Conservation (phyloP, 2,888 invertebrate species). For the Synergus umbraculus region DNA sequence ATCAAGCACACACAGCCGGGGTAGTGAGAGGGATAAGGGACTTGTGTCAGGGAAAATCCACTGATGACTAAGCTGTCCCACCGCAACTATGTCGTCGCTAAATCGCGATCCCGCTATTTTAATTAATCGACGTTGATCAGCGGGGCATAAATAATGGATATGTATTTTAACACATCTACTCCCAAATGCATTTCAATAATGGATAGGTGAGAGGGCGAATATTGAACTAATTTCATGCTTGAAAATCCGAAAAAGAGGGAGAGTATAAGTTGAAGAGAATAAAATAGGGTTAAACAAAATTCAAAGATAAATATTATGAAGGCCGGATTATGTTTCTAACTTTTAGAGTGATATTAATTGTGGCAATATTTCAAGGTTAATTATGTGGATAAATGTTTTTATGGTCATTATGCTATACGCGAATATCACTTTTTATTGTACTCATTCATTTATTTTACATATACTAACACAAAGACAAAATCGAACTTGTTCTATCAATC, state of each 20-base stretch:
- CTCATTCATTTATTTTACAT: background rate
- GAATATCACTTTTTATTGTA: background rate
- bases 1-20: slow-evolving; percentile 51
- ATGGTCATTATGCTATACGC: background rate
- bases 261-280: background rate
- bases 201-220: background rate
- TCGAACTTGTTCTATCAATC: background rate
- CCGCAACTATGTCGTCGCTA: slow-evolving; percentile 71
- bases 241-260: background rate
- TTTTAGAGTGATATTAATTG: too few relatives aligned
- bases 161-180: background rate
- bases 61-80: slow-evolving; percentile 54
- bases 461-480: background rate
- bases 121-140: slow-evolving; percentile 70
- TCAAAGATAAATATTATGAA: background rate
- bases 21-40: slow-evolving; percentile 53
- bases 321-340: too few relatives aligned
- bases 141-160: slow-evolving; percentile 34
- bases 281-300: background rate
- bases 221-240: background rate
- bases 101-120: slow-evolving; percentile 74
- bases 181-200: background rate
- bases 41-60: slow-evolving; percentile 67
- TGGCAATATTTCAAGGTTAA: too few relatives aligned
- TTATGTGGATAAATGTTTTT: background rate